These are phyloP conservation scores for Tetramorium bicarinatum DNA, from an alignment of 2,888 invertebrate genomes.

Conservation along the genomic window DNA sequence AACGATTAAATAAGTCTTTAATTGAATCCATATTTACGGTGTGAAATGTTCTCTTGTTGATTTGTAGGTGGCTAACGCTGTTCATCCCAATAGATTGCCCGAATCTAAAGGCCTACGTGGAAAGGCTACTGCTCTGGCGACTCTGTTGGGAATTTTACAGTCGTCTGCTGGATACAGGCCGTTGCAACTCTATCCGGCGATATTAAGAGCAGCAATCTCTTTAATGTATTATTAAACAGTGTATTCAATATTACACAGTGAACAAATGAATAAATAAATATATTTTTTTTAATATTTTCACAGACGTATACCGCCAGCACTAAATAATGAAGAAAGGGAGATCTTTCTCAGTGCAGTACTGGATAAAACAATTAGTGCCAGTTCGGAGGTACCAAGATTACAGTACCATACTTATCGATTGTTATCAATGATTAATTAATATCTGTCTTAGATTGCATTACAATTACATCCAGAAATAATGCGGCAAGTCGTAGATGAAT, in stretches of 20 bases:
- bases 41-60: not conserved
- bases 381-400: slow-evolving; percentile 75
- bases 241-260: not conserved
- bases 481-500: slow-evolving; percentile 74
- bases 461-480: slow-evolving; percentile 76
- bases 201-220: slow-evolving; percentile 79
- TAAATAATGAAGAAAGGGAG: slow-evolving; percentile 80
- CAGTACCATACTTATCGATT: not conserved
- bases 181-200: slow-evolving; percentile 79
- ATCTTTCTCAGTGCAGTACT: slow-evolving; percentile 80
- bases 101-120: slow-evolving; percentile 76
- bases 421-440: not conserved
- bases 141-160: slow-evolving; percentile 79
- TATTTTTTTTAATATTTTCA: slow-evolving; percentile 60
- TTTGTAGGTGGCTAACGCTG: slow-evolving; percentile 77
- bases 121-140: slow-evolving; percentile 78
- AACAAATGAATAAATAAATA: not conserved
- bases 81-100: slow-evolving; percentile 78
- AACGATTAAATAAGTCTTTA: not conserved
- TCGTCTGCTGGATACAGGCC: slow-evolving; percentile 80
- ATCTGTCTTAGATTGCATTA: slow-evolving; percentile 71
- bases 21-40: not conserved
- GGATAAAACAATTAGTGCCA: slow-evolving; percentile 82
- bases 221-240: slow-evolving; percentile 74
- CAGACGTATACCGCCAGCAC: slow-evolving; percentile 79